A percentile compares a stretch with the other conserved stretches of the same genome.
Evolutionary conservation across 2,113 vertebrate genomes (phyloP).

Genomic region (Pseudonaja textilis): DNA sequence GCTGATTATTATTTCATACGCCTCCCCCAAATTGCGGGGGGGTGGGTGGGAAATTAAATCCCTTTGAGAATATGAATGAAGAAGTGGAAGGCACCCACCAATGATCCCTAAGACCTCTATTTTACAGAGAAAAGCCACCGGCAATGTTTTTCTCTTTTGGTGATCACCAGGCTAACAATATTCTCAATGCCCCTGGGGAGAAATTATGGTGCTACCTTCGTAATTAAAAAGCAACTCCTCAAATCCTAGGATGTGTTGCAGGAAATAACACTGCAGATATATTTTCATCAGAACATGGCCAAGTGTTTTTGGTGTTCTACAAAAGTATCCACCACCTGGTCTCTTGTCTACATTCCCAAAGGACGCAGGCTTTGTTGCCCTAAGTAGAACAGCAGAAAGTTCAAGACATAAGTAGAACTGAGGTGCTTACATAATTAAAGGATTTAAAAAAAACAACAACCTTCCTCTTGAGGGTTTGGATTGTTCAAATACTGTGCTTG

Average conservation of each 20-base stretch:
- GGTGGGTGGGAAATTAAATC: not conserved
- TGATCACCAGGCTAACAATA: not conserved
- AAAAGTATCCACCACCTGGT: not conserved
- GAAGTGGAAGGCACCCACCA: not conserved
- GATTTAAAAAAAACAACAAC: not conserved
- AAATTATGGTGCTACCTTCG: not conserved
- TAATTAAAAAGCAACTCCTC: not conserved
- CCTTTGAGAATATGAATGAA: not conserved
- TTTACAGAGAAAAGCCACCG: not conserved
- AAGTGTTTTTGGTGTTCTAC: not conserved
- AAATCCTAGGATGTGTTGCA: not conserved
- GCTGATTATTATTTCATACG: not conserved
- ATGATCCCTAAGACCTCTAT: not conserved
- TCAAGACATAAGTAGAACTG: not conserved
- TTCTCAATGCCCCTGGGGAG: not conserved
- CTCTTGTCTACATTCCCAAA: not conserved
- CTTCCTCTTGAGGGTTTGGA: not conserved
- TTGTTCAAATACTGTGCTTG: not conserved
- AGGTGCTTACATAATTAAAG: not conserved
- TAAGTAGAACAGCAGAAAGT: not conserved
- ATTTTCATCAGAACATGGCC: not conserved
- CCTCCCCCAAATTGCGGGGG: no score
- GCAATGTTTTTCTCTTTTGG: not conserved
- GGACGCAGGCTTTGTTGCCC: not conserved
- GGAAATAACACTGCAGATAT: not conserved